Evolutionary conservation across 2,797 vertebrate genomes (phyloP), one percentile per base, ranked within the genome.

Genomic region (Pseudocheirus occidentalis): DNA sequence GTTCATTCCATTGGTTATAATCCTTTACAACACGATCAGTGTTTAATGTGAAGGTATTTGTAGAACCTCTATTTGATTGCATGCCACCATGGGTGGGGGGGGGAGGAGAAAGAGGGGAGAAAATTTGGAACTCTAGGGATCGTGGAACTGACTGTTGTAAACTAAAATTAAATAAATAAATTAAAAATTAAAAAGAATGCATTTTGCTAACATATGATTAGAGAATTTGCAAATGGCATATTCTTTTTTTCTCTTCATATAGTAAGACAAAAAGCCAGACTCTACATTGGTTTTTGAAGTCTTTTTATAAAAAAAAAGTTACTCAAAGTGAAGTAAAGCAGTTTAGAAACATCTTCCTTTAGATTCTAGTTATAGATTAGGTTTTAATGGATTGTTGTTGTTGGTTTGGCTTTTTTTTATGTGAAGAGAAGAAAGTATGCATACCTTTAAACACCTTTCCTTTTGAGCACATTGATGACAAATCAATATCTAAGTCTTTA

Each of bases 321-420:
- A 55, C 50, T 73, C n/a, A 14, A 56, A 95, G 56, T 90, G 53
- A 28, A 94, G n/a, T 58, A 92, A 62, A 90, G 55, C 55, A 91
- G n/a, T 1, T 62, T 57, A 95, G 90, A 59, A 81, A 18, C 54
- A 29, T 90, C n/a, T 91, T 12, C 12, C 28, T 91, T 62, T 55
- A 50, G 34, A 13, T 55, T 95, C 90, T 91, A 92, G 21, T 90
- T 40, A 58, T 5, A 90, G 93, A 92, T 29, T 34, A 93, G 81
- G 55, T 40, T 92, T 95, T 81, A 66, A 52, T 92, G 7, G 91
- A 18, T 90, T 55, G 55, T 55, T 55, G 54, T 55, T 55, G 53
- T 55, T 55, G 55, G 14, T 55, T 55, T 55, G 13, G 5, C 11
- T 54, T 16, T 55, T 56, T 55, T 89, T 14, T 54, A 9, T 34